Base-by-base conservation (phyloP, 30 jellyfish, hydroid and myxozoan genomes). In the Turritopsis rubra region DNA sequence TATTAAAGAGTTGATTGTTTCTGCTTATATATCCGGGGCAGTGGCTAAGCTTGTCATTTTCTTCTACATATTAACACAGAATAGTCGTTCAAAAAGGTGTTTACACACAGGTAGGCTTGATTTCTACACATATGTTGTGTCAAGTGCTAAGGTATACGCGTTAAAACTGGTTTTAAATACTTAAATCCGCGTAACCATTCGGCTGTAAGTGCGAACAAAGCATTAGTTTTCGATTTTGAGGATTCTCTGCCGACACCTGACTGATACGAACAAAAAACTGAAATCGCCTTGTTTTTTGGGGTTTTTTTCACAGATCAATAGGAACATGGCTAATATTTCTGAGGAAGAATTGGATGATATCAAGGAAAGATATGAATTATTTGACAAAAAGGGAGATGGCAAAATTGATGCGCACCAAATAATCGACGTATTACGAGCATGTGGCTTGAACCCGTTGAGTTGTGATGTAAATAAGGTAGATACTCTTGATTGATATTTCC, bases 341-440 rank as follows among this genome's bases (percentile, higher is more conserved):
- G 98, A 93, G 79, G 98, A 93, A 24, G 82, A 89, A 75, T 29
- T 88, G 29, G 96, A 88, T 21, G 98, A 93, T 81, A 83, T 93
- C 86, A 93, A 88, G 84, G 98, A 93, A 71, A 73, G 96, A 31
- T 93, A 65, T 84, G 95, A 90, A 21, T 79, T 93, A 27, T 93
- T 88, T 73, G 98, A 93, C 89, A 88, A 82, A 79, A 88, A 86
- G 54, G 98, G 98, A 30, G 98, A 93, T 85, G 91, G 83, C 81
- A 93, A 93, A 66, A 92, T 93, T 17, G 96, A 88, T 26, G 88
- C 81, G 52, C 68, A 30, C 52, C 84, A 73, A 81, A 22, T 93
- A 21, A 85, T 88, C 72, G 92, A 88, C 53, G 97, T 93, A 28
- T 83, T 93, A 27, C 86, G 96, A 30, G 87, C 97, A 24, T 87